These are phyloP conservation scores for Actinemys pallida DNA, from an alignment of 2,113 vertebrate genomes.

Conservation along the genomic window DNA sequence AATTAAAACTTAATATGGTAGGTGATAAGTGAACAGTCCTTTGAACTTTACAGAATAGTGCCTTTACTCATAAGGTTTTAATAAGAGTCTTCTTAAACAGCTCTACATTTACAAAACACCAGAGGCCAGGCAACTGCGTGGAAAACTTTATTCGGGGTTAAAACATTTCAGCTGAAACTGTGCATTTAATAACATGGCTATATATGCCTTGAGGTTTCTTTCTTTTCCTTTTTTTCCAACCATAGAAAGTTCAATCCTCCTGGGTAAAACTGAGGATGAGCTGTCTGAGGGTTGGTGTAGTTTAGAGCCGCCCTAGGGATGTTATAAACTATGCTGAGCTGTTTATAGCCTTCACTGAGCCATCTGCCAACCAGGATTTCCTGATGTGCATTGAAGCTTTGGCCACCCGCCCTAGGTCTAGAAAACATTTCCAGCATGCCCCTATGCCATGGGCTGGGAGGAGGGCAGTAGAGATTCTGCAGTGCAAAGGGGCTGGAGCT, in stretches of 20 bases:
- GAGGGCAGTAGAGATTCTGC: background rate
- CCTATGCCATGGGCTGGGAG: background rate
- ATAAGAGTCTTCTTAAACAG: conserved; percentile 26
- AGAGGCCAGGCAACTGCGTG: background rate
- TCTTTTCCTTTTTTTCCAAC: background rate
- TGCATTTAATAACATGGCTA: background rate
- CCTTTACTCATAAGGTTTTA: background rate
- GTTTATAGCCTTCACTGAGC: background rate
- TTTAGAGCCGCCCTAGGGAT: background rate
- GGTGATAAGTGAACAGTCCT: conserved; percentile 55
- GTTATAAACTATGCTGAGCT: background rate
- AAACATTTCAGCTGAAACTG: background rate
- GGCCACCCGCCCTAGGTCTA: background rate
- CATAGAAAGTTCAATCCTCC: background rate
- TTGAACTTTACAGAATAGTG: conserved; percentile 23
- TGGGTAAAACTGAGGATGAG: background rate
- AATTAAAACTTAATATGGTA: conserved; percentile 70
- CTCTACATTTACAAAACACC: background rate
- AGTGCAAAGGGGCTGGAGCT: background rate
- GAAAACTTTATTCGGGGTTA: background rate
- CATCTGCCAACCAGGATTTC: background rate
- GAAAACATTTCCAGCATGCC: background rate
- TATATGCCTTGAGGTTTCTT: background rate
- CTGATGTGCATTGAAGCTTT: too few species aligned
- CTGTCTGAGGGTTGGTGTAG: background rate